These are phyloP conservation scores for Drosophila pseudoobscura DNA, from an alignment of 1,140 invertebrate species.

Conservation along the genomic window DNA sequence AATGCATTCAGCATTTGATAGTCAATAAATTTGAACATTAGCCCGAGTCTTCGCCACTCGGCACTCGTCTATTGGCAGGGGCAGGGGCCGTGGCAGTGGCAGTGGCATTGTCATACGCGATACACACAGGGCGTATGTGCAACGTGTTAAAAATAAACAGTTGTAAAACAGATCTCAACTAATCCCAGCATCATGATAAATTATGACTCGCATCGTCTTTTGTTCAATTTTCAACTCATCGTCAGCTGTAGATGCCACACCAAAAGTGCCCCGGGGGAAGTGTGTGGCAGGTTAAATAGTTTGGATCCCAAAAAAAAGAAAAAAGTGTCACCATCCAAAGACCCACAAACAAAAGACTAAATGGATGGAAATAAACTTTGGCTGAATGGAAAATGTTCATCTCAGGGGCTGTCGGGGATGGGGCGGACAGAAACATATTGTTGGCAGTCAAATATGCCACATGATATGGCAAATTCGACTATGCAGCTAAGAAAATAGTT, in stretches of 20 bases:
- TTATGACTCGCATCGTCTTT: slow-evolving; percentile 83
- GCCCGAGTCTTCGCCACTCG: slow-evolving; percentile 5
- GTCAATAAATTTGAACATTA: slow-evolving; percentile 76
- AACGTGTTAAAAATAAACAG: slow-evolving; percentile 80
- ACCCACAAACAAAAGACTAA: slow-evolving; percentile 50
- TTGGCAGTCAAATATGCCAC: slow-evolving; percentile 28
- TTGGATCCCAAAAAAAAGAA: slow-evolving; percentile 6
- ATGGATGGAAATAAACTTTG: slow-evolving; percentile 64
- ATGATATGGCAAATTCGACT: slow-evolving; percentile 39
- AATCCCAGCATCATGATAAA: slow-evolving; percentile 76
- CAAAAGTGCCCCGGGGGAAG: slow-evolving; percentile 3
- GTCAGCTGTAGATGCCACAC: slow-evolving; percentile 34
- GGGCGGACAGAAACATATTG: not conserved
- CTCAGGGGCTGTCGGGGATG: slow-evolving; percentile 18
- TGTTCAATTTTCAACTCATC: slow-evolving; percentile 78
- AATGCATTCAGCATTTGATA: slow-evolving; percentile 66
- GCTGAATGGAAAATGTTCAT: slow-evolving; percentile 38
- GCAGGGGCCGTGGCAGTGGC: slow-evolving; percentile 29
- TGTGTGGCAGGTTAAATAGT: slow-evolving; percentile 64
- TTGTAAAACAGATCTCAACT: slow-evolving; percentile 75
- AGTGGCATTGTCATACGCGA: slow-evolving; percentile 24
- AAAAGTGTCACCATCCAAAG: slow-evolving; percentile 56
- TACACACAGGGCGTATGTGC: slow-evolving; percentile 53
- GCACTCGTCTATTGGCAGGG: slow-evolving; percentile 18
- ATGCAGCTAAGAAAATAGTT: slow-evolving; percentile 6